Base-by-base conservation (phyloP, 1,140 invertebrate genomes). In the Physella acuta region DNA sequence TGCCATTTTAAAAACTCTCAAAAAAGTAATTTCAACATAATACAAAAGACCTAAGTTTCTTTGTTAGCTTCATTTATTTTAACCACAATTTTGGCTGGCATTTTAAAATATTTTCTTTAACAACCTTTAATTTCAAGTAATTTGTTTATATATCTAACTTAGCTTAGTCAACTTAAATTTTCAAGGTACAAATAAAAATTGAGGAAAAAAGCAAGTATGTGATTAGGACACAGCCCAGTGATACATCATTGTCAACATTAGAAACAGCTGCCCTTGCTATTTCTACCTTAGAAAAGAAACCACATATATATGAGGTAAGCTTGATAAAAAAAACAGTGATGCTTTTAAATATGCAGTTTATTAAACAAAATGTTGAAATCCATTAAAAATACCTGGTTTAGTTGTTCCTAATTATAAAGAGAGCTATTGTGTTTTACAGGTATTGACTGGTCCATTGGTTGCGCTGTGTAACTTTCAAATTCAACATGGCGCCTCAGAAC, bases 141-240 rank as follows among this genome's bases (percentile, higher is more conserved):
- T n/a, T 49, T 49, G n/a, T n/a, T 14, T n/a, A 49, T 49, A 14
- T 49, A 49, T 49, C n/a, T 49, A 49, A n/a, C n/a, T 11, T 49
- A 49, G n/a, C 8, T 56, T 56, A 11, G 11, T 14, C 53, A 56
- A n/a, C n/a, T 60, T 5, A 16, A 60, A 37, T 17, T 63, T 51
- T 68, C 1, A 71, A 89, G 87, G 91, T 94, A 1, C 94, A 94
- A 84, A 85, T 96, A 36, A 84, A 92, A 52, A 88, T 89, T 4
- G 88, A 86, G 55, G 88, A 87, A 70, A 88, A 87, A 55, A 96
- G 94, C 83, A 90, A 92, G 83, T 97, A 96, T 83, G 92, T 95
- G 62, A 95, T 97, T 73, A 88, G 94, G 73, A 96, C 94, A 4
- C 94, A 97, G 81, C 94, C 94, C 4, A 93, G 92, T 31, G 93